These are phyloP conservation scores for Microtus ochrogaster DNA, from an alignment of 2,113 vertebrate species.

Conservation along the genomic window DNA sequence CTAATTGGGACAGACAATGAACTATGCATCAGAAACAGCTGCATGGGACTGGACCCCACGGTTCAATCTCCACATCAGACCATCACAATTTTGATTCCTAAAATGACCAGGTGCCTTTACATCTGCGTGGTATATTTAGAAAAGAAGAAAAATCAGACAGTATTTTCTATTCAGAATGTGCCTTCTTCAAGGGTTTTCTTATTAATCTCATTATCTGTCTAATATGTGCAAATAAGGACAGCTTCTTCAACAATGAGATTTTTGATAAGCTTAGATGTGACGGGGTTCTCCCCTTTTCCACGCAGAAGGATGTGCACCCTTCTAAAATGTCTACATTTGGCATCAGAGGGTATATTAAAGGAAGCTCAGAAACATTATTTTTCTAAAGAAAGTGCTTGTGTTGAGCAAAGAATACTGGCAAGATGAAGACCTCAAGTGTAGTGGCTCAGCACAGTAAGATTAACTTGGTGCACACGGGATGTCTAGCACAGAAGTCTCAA, in stretches of 20 bases:
- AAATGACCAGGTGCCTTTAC: slow-evolving; percentile 78
- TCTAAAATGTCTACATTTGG: not conserved
- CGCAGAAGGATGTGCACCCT: not conserved
- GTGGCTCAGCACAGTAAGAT: not conserved
- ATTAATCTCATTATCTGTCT: slow-evolving; percentile 65
- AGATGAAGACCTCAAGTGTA: not conserved
- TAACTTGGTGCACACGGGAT: not conserved
- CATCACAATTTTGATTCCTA: slow-evolving; percentile 66
- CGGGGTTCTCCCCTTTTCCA: not conserved
- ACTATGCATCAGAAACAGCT: slow-evolving; percentile 78
- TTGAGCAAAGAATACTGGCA: not conserved
- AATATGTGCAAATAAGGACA: slow-evolving; percentile 6
- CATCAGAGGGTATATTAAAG: not conserved
- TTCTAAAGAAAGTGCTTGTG: not conserved
- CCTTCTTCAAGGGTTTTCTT: slow-evolving; percentile 42
- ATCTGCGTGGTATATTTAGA: slow-evolving; percentile 79
- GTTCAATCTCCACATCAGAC: slow-evolving; percentile 73
- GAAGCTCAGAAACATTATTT: not conserved
- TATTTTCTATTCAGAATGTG: slow-evolving; percentile 52
- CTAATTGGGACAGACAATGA: slow-evolving; percentile 82
- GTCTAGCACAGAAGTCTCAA: not conserved
- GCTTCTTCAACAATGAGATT: not conserved
- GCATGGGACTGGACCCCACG: slow-evolving; percentile 49
- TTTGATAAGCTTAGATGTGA: slow-evolving; percentile 41
- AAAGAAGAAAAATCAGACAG: slow-evolving; percentile 67